Evolutionary conservation across 2,113 vertebrate species (phyloP).

Genomic region (Heptranchias perlo): DNA sequence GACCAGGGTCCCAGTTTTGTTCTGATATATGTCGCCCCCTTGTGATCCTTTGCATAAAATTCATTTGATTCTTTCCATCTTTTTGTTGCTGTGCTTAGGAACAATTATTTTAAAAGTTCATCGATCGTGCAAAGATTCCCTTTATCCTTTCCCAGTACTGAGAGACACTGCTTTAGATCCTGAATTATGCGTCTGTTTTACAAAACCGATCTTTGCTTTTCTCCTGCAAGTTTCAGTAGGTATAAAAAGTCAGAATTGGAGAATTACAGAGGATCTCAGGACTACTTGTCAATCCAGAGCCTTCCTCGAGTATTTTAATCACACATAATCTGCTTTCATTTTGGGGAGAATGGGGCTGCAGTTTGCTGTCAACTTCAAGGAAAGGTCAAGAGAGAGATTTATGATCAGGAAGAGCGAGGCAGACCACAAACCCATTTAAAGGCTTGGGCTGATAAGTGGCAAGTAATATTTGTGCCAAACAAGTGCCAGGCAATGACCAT

Average conservation of each 20-base stretch:
- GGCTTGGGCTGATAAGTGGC: neutral
- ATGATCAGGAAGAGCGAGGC: neutral
- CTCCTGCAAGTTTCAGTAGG: too few species aligned
- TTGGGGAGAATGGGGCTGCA: neutral
- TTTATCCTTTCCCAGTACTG: neutral
- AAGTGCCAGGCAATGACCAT: neutral
- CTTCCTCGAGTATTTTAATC: neutral
- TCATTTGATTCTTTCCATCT: neutral
- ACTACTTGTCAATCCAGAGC: neutral
- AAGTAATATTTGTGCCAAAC: neutral
- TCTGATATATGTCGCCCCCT: slow-evolving; percentile 7
- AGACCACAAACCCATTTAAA: neutral
- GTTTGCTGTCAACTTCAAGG: neutral
- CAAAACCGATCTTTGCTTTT: neutral
- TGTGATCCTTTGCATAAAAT: neutral
- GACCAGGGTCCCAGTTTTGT: neutral
- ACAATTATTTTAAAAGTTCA: neutral
- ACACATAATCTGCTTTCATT: neutral
- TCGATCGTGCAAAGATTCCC: neutral
- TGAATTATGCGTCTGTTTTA: neutral
- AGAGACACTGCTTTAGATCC: neutral
- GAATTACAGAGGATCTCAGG: neutral
- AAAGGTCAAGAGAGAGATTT: neutral
- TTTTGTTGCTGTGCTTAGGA: neutral
- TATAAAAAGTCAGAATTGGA: neutral